Evolutionary conservation across 2,888 invertebrate genomes (phyloP).

Genomic region (Conus canariensis): DNA sequence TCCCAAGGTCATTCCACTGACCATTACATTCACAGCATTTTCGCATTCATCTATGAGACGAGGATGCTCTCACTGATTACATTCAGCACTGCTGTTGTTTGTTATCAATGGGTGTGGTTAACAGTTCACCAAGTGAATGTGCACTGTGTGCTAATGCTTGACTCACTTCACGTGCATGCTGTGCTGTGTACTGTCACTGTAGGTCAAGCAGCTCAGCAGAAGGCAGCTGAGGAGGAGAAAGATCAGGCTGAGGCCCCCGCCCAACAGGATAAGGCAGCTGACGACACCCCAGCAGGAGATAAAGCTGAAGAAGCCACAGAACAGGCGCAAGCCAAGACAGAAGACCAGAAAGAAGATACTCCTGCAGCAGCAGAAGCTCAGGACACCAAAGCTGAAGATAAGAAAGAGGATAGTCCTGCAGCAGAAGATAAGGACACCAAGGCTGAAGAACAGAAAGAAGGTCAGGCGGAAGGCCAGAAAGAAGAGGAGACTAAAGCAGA

Average conservation of each 20-base stretch:
- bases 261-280: neutral
- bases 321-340: neutral
- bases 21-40: no score
- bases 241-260: neutral
- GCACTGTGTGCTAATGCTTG: constrained; percentile 1
- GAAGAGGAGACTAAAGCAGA: neutral
- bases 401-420: neutral
- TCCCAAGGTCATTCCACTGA: no score
- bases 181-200: constrained; percentile 36
- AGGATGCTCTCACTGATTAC: no score
- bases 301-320: neutral
- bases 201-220: constrained; percentile 13
- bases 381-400: neutral
- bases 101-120: no score
- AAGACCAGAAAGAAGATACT: neutral
- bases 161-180: constrained; percentile 23
- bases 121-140: no score
- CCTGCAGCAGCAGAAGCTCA: neutral
- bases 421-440: neutral
- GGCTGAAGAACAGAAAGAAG: constrained; percentile 19
- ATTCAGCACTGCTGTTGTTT: no score
- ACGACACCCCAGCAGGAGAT: neutral
- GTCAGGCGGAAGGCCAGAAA: neutral
- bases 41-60: no score
- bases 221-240: neutral